Evolutionary conservation across 1,140 invertebrate species (phyloP).

Genomic region (Conopomorpha cramerella): DNA sequence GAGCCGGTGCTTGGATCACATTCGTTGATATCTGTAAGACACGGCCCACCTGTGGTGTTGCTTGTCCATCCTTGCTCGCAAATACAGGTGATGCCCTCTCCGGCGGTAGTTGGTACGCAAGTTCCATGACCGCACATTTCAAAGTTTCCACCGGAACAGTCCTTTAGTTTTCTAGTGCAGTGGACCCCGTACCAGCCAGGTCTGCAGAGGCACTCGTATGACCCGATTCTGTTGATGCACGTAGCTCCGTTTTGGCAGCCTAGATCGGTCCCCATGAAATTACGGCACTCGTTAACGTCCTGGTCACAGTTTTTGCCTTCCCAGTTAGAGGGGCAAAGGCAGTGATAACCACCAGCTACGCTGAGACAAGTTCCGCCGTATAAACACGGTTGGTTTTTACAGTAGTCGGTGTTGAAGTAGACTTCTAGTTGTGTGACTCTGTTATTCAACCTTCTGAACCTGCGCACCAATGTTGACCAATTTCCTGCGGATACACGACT

Average conservation of each 20-base stretch:
- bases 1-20: slow-evolving; percentile 71
- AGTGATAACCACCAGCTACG: slow-evolving; percentile 73
- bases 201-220: slow-evolving; percentile 81
- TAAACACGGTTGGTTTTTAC: slow-evolving; percentile 75
- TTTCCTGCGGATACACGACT: too few species aligned
- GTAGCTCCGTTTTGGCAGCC: slow-evolving; percentile 93
- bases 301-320: slow-evolving; percentile 76
- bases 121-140: slow-evolving; percentile 87
- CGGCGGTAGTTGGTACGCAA: slow-evolving; percentile 70
- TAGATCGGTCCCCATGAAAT: slow-evolving; percentile 81
- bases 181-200: slow-evolving; percentile 81
- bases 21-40: slow-evolving; percentile 86
- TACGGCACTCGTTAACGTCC: slow-evolving; percentile 88
- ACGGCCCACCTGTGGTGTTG: slow-evolving; percentile 67
- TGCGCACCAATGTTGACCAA: too few species aligned
- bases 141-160: slow-evolving; percentile 72
- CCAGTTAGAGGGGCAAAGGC: slow-evolving; percentile 76
- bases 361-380: slow-evolving; percentile 85
- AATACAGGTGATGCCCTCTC: slow-evolving; percentile 72
- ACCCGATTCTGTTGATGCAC: slow-evolving; percentile 79
- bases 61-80: slow-evolving; percentile 87
- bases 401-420: slow-evolving; percentile 62
- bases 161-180: slow-evolving; percentile 73
- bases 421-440: slow-evolving; percentile 42
- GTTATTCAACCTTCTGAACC: slow-evolving; percentile 24